Percentiles rank a stretch among this genome's conserved stretches.
Evolutionary conservation across 2,888 invertebrate species (phyloP).

Genomic region (Tinea pellionella): DNA sequence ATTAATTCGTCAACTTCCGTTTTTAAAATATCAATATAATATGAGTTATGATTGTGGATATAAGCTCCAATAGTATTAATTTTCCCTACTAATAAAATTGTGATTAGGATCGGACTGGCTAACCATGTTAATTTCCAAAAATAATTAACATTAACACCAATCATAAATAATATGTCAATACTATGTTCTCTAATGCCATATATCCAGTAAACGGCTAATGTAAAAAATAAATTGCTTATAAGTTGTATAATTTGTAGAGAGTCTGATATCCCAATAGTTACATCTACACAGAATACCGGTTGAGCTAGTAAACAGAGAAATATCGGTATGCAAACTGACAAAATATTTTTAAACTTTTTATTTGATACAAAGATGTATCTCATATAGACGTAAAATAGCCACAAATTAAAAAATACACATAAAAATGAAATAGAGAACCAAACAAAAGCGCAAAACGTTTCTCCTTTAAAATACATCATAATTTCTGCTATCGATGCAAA

Average conservation of each 20-base stretch:
- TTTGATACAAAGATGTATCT: slow-evolving; percentile 25
- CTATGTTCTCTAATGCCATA: slow-evolving; percentile 48
- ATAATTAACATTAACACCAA: slow-evolving; percentile 49
- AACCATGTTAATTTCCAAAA: slow-evolving; percentile 49
- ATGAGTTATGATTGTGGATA: slow-evolving; percentile 23
- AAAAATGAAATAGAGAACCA: slow-evolving; percentile 44
- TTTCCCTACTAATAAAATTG: slow-evolving; percentile 27
- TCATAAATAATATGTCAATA: slow-evolving; percentile 56
- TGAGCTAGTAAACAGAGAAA: slow-evolving; percentile 30
- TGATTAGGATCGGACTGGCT: slow-evolving; percentile 38
- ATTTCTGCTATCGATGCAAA: slow-evolving; percentile 47
- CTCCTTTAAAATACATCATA: slow-evolving; percentile 40
- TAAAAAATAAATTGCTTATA: slow-evolving; percentile 37
- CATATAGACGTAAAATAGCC: slow-evolving; percentile 40
- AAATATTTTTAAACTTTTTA: neutral
- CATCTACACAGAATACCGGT: slow-evolving; percentile 49
- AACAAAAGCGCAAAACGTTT: slow-evolving; percentile 39
- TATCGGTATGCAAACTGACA: slow-evolving; percentile 10
- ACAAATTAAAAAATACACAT: slow-evolving; percentile 39
- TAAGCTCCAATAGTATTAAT: slow-evolving; percentile 23
- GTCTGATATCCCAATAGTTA: slow-evolving; percentile 35
- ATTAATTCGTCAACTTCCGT: slow-evolving; percentile 27
- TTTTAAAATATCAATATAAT: slow-evolving; percentile 23
- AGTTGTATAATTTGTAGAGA: slow-evolving; percentile 40
- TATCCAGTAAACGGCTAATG: slow-evolving; percentile 48